Evolutionary conservation across 2,797 vertebrate genomes (phyloP).

Genomic region (Sebastes taczanowskii): DNA sequence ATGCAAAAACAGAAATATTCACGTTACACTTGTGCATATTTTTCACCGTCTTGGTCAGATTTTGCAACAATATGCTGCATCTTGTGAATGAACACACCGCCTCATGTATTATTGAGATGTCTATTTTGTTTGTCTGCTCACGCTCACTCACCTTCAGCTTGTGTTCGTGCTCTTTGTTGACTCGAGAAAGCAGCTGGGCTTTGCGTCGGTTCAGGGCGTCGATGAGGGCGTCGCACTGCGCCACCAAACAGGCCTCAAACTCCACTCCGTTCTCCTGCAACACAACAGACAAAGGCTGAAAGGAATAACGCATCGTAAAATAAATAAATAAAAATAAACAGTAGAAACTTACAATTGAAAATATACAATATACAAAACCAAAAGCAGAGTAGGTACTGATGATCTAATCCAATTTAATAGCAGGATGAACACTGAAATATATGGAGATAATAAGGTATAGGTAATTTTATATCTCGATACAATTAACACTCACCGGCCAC

Average conservation of each 20-base stretch:
- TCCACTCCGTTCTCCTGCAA: slow-evolving; percentile 96
- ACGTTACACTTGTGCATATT: background rate
- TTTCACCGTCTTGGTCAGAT: background rate
- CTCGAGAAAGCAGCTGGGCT: slow-evolving; percentile 92
- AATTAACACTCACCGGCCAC: no score
- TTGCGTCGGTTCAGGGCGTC: slow-evolving; percentile 97
- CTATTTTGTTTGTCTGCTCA: background rate
- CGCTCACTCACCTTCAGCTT: slow-evolving; percentile 91
- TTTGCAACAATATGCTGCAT: background rate
- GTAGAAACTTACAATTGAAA: background rate
- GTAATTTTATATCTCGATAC: no score
- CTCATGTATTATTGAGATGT: background rate
- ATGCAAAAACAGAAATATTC: background rate
- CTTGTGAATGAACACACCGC: background rate
- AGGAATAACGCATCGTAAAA: background rate
- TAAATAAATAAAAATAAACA: background rate
- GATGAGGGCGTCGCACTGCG: slow-evolving; percentile 98
- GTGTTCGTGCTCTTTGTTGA: slow-evolving; percentile 98
- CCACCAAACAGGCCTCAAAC: slow-evolving; percentile 97
- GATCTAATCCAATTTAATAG: background rate
- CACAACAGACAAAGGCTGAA: slow-evolving; percentile 22
- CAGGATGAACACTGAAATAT: background rate
- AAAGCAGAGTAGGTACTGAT: background rate
- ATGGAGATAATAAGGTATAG: background rate
- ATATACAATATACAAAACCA: background rate